These are phyloP conservation scores for Rhagonycha fulva DNA, from an alignment of 2,888 invertebrate genomes.

Conservation along the genomic window DNA sequence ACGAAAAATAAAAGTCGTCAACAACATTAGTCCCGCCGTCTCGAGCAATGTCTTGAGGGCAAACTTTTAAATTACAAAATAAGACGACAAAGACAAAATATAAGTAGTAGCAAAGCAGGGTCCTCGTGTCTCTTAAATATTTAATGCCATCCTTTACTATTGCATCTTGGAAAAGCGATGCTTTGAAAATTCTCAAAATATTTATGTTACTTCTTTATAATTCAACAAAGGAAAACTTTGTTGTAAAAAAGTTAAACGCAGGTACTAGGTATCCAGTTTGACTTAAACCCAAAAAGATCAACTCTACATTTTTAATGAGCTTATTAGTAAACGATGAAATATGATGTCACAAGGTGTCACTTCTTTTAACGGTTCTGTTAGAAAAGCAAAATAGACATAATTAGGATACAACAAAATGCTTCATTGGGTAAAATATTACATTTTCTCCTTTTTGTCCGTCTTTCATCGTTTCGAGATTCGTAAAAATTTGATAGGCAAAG, in stretches of 20 bases:
- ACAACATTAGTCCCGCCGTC: slow-evolving; percentile 36
- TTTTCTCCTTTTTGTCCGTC: not conserved
- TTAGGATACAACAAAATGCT: not conserved
- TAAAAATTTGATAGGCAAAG: too few relatives aligned
- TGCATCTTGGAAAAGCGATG: slow-evolving; percentile 32
- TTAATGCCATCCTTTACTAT: slow-evolving; percentile 49
- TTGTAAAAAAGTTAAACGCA: not conserved
- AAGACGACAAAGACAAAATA: slow-evolving; percentile 42
- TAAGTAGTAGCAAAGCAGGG: slow-evolving; percentile 39
- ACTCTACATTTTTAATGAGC: not conserved
- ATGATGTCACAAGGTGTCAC: not conserved
- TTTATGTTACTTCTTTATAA: not conserved
- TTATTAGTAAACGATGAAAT: slow-evolving; percentile 4
- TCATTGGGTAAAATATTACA: not conserved
- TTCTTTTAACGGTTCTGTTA: not conserved
- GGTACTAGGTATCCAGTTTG: not conserved
- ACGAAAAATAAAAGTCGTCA: slow-evolving; percentile 46
- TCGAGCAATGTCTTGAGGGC: slow-evolving; percentile 41
- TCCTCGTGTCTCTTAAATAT: slow-evolving; percentile 46
- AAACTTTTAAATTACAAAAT: slow-evolving; percentile 51
- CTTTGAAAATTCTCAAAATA: slow-evolving; percentile 1
- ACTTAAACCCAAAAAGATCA: not conserved
- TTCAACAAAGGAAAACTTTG: not conserved
- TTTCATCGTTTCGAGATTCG: not conserved
- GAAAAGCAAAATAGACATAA: not conserved